phyloP scores from a whole-genome alignment of 2,797 vertebrate genomes.

The Smutsia temminckii region DNA sequence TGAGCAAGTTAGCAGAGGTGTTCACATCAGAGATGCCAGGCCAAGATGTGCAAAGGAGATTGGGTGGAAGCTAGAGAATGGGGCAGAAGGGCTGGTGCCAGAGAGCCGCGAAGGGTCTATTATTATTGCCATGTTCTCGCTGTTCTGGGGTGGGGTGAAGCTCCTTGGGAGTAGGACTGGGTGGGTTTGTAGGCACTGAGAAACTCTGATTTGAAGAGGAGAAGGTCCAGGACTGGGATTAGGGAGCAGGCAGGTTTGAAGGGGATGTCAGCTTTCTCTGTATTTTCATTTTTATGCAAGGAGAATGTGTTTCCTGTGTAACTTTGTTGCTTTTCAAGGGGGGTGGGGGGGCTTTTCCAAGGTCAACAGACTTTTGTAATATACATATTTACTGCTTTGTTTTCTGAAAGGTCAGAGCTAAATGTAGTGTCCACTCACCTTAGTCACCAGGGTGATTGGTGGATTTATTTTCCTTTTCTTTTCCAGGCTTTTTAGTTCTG shows the following conservation, averaged over 20 bases:
- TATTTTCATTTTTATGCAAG: not conserved
- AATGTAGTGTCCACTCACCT: not conserved
- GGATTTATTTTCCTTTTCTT: not conserved
- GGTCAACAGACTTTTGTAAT: not conserved
- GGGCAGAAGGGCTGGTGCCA: not conserved
- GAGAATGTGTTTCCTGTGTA: not conserved
- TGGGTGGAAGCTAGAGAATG: fast-evolving
- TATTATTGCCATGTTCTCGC: fast-evolving
- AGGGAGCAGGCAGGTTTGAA: not conserved
- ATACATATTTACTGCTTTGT: not conserved
- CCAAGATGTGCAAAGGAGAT: no score
- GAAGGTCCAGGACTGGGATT: not conserved
- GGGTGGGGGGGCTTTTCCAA: not conserved
- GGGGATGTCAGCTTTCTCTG: not conserved
- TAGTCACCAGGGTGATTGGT: not conserved
- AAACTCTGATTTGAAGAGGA: not conserved
- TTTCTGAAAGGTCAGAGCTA: not conserved
- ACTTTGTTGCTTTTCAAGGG: not conserved
- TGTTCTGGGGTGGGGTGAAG: not conserved
- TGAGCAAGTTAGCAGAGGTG: not conserved
- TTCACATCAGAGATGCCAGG: not conserved
- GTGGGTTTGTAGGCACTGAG: not conserved
- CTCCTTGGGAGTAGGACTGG: not conserved
- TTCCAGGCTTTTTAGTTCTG: not conserved
- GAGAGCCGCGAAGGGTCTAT: not conserved